phyloP scores from a whole-genome alignment of 2,888 invertebrate genomes.

The Listrodromus nycthemerus region DNA sequence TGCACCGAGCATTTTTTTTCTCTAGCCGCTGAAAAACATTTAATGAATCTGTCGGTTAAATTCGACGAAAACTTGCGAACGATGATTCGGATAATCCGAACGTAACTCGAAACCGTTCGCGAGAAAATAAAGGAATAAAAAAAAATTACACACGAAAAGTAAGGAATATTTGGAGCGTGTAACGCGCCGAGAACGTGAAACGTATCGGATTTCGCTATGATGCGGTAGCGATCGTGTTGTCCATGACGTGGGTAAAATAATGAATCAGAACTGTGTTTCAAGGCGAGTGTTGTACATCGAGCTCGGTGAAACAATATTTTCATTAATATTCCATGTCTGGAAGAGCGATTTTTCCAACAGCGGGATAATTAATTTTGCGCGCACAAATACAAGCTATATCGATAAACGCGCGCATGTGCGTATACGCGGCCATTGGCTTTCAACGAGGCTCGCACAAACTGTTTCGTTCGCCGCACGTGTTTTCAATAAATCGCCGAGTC shows the following conservation, averaged over 20 bases:
- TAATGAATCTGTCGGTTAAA: no score
- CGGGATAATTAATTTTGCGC: constrained; percentile 33
- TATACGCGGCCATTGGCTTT: constrained; percentile 17
- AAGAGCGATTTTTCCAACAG: constrained; percentile 32
- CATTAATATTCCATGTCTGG: constrained; percentile 49
- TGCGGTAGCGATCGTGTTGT: constrained; percentile 20
- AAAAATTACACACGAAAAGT: not conserved
- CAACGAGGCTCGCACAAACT: constrained; percentile 30
- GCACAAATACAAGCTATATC: not conserved
- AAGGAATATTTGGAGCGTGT: constrained; percentile 7
- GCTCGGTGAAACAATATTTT: constrained; percentile 54
- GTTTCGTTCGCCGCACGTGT: constrained; percentile 55
- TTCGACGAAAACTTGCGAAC: no score
- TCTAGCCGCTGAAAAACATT: no score
- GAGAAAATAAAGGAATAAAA: not conserved
- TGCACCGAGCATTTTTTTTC: no score
- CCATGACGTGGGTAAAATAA: constrained; percentile 54
- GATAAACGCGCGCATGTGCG: not conserved
- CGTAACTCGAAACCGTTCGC: not conserved
- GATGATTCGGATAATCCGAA: no score
- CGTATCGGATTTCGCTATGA: constrained; percentile 49
- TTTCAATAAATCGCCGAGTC: constrained; percentile 58
- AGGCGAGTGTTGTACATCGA: constrained; percentile 30
- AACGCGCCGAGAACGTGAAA: constrained; percentile 30
- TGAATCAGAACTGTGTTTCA: constrained; percentile 54